Evolutionary conservation across 2,888 invertebrate species (phyloP).

Genomic region (Acronicta leporina): DNA sequence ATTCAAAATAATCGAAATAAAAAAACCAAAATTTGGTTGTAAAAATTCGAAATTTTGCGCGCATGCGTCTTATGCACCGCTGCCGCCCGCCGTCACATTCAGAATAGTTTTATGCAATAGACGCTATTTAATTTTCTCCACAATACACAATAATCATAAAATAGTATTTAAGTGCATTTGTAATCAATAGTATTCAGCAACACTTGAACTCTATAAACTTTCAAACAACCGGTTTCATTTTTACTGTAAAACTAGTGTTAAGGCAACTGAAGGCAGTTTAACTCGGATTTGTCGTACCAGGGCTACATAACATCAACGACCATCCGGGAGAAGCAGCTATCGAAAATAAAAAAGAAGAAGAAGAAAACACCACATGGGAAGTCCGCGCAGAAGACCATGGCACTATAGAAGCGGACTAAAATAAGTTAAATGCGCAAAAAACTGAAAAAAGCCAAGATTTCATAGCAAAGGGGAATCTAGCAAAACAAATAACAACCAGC

Average conservation of each 20-base stretch:
- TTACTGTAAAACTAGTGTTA: constrained; percentile 84
- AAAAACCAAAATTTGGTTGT: constrained; percentile 82
- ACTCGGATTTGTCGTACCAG: constrained; percentile 83
- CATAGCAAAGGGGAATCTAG: constrained; percentile 84
- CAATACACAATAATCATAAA: constrained; percentile 76
- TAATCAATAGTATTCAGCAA: constrained; percentile 87
- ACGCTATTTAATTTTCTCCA: constrained; percentile 81
- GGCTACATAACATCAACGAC: constrained; percentile 83
- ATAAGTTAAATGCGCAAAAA: constrained; percentile 87
- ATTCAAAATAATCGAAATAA: constrained; percentile 73
- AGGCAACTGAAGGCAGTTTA: constrained; percentile 85
- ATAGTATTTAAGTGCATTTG: constrained; percentile 86
- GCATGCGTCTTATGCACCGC: constrained; percentile 81
- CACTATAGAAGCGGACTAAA: constrained; percentile 73
- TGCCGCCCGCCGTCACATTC: constrained; percentile 87
- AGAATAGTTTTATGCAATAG: constrained; percentile 88
- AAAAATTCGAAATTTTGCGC: constrained; percentile 83
- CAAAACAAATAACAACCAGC: constrained; percentile 80
- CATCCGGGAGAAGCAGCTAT: constrained; percentile 84
- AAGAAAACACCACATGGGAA: constrained; percentile 75
- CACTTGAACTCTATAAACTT: constrained; percentile 85
- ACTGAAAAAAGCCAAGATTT: constrained; percentile 82
- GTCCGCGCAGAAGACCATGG: constrained; percentile 77
- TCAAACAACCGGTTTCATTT: constrained; percentile 81
- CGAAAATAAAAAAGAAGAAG: constrained; percentile 70